Evolutionary conservation across 2,797 vertebrate species (phyloP), one percentile per base, ranked within the genome.

Genomic region (Macropodus opercularis): DNA sequence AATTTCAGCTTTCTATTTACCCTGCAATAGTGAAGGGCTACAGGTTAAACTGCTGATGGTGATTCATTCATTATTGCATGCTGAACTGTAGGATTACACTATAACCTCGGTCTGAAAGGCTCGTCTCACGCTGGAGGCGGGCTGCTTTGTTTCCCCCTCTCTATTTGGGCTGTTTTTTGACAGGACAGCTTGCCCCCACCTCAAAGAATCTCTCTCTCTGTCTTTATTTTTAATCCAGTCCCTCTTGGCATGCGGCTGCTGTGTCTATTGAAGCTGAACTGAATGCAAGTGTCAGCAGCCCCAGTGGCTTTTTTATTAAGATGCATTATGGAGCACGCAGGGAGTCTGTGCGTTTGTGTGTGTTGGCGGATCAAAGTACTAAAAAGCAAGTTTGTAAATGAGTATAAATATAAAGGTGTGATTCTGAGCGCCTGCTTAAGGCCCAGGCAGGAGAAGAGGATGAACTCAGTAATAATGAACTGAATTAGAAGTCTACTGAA

Each of bases 231-330:
- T 85, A 85, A 84, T 90, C 85, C 82, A 85, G 76, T 87, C 83
- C 79, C 82, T 88, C 72, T 86, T 86, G 89, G 89, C 84, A 74
- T 81, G 74, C 74, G 18, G 71, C 79, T 73, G 69, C 76, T 62
- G 48, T 84, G 84, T 79, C 80, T 87, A 85, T 86, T 88, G 83
- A 89, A 85, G 87, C 84, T 81, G 83, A 85, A 84, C 49, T 90
- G 83, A 86, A 87, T 83, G 68, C 61, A 80, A 88, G 84, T 87
- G 84, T 90, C 83, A 85, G 81, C 17, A 23, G 64, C 39, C 72
- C 79, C 59, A 57, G 41, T 85, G 74, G 80, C 70, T 80, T 87
- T 80, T 81, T 76, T 79, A 86, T 87, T 83, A 80, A 85, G 81
- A 83, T 84, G 79, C 84, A 85, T 85, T 87, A 81, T 80, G 63